phyloP scores from a whole-genome alignment of 30 jellyfish, hydroid and myxozoan species.

The Chironex yamaguchii region DNA sequence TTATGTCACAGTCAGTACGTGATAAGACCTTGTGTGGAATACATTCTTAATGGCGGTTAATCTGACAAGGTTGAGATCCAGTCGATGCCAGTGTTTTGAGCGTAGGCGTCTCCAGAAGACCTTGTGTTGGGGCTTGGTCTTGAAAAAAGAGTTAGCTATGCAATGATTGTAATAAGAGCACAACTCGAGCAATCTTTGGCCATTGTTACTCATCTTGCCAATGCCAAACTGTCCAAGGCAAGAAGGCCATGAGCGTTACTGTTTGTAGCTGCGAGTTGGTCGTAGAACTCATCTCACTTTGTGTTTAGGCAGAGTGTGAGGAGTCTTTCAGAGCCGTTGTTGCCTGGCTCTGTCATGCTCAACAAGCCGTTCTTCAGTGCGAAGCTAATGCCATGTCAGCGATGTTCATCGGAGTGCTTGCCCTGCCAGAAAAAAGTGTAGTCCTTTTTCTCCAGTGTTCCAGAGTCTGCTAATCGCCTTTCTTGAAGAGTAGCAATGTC shows the following conservation, averaged over 20 bases:
- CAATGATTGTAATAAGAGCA: conserved; percentile 41
- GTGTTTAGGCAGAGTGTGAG: conserved; percentile 13
- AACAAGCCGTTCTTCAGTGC: conserved; percentile 19
- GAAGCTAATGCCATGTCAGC: conserved; percentile 9
- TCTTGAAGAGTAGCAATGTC: conserved; percentile 13
- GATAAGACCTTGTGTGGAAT: conserved; percentile 52
- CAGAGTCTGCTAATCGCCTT: conserved; percentile 6
- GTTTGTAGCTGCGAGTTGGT: conserved; percentile 42
- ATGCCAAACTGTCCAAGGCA: conserved; percentile 50
- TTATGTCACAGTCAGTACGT: conserved; percentile 66
- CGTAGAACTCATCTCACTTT: conserved; percentile 34
- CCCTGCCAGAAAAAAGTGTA: conserved; percentile 17
- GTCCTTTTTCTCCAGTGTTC: not conserved
- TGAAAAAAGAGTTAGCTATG: conserved; percentile 37
- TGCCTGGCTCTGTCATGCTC: conserved; percentile 21
- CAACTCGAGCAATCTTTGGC: conserved; percentile 36
- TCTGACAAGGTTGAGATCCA: conserved; percentile 54
- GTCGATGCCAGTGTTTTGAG: conserved; percentile 65
- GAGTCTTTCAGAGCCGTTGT: conserved; percentile 39
- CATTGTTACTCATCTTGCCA: conserved; percentile 50
- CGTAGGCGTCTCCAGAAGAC: conserved; percentile 54
- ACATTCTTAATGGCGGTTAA: conserved; percentile 9
- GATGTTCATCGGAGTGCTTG: not conserved
- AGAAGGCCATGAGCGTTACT: conserved; percentile 15
- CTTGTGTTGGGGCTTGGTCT: conserved; percentile 52